Evolutionary conservation across 2,797 vertebrate species (phyloP).

Genomic region (Scolopax rusticola): DNA sequence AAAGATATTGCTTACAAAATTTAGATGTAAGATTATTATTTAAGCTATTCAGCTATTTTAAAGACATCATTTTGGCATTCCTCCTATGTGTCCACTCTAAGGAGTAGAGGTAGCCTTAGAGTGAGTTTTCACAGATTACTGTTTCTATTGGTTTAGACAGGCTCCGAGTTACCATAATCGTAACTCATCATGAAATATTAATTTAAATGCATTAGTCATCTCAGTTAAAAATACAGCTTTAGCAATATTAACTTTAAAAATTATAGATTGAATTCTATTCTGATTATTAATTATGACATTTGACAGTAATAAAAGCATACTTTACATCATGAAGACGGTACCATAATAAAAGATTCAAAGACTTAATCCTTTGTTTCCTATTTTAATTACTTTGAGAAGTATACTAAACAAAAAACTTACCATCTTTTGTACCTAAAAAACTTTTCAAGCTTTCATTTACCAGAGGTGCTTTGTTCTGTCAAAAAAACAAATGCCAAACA

Average conservation of each 20-base stretch:
- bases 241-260: background rate
- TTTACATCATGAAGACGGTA: background rate
- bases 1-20: background rate
- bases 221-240: background rate
- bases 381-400: background rate
- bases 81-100: background rate
- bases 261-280: background rate
- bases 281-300: background rate
- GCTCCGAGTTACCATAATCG: background rate
- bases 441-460: constrained; percentile 93
- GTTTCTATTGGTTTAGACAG: background rate
- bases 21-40: background rate
- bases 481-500: constrained; percentile 44
- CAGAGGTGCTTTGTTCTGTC: constrained; percentile 91
- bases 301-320: background rate
- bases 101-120: background rate
- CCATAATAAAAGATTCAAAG: background rate
- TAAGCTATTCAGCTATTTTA: background rate
- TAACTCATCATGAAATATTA: background rate
- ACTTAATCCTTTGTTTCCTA: background rate
- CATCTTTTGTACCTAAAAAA: constrained; percentile 91
- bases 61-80: background rate
- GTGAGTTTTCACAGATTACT: background rate
- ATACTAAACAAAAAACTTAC: constrained; percentile 78
- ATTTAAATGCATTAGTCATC: background rate